Conservation (phyloP, 2,113 vertebrate genomes). For the Vidua chalybeata region DNA sequence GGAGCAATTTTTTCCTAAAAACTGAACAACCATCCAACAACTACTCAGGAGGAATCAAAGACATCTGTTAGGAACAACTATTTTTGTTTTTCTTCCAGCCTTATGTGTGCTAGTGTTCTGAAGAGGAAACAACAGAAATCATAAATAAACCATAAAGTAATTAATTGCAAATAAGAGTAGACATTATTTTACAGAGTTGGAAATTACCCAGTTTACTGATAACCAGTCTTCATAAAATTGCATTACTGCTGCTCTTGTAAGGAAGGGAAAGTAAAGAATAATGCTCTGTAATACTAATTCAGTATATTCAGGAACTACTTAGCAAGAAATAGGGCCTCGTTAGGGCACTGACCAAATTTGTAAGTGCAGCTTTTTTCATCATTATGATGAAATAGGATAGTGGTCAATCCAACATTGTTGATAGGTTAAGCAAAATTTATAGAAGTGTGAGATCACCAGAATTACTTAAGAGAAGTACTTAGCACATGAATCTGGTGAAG, state of each 20-base stretch:
- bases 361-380: background rate
- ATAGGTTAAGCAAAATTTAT: background rate
- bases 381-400: background rate
- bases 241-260: background rate
- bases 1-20: background rate
- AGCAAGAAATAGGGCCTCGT: background rate
- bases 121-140: background rate
- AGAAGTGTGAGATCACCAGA: background rate
- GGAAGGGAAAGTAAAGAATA: background rate
- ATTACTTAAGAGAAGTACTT: background rate
- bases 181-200: background rate
- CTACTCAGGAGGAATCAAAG: background rate
- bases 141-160: background rate
- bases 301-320: conserved; percentile 8
- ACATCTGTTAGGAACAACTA: background rate
- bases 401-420: background rate
- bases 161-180: background rate
- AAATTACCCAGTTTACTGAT: background rate
- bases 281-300: background rate
- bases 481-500: background rate
- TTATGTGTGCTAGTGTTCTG: background rate
- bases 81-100: background rate
- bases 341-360: background rate
- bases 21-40: background rate
- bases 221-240: conserved; percentile 9